Percentiles rank a stretch among this genome's conserved stretches.
phyloP scores from a whole-genome alignment of 1,140 invertebrate species.

The Rhagoletis pomonella region DNA sequence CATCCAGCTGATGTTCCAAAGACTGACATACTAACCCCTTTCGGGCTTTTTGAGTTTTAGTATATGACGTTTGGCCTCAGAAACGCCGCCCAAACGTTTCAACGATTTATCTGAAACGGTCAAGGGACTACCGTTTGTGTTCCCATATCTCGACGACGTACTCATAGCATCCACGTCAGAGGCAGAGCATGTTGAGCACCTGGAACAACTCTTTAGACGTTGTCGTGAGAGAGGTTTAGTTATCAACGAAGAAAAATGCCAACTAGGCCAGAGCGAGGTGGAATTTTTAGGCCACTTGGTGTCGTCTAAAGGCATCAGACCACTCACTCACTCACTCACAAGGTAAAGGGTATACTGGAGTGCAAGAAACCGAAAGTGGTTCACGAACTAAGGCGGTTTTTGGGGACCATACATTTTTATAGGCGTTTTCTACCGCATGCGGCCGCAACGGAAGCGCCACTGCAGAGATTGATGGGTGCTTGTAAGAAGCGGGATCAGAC shows the following conservation, averaged over 20 bases:
- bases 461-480: background rate
- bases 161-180: slow-evolving; percentile 58
- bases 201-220: slow-evolving; percentile 58
- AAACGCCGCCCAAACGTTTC: slow-evolving; percentile 73
- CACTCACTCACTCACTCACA: background rate
- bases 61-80: slow-evolving; percentile 71
- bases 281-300: slow-evolving; percentile 58
- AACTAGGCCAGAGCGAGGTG: slow-evolving; percentile 61
- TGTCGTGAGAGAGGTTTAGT: slow-evolving; percentile 54
- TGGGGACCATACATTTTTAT: slow-evolving; percentile 18
- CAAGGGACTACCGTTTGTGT: slow-evolving; percentile 67
- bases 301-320: background rate
- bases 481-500: slow-evolving; percentile 24
- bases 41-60: slow-evolving; percentile 72
- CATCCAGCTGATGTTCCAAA: slow-evolving; percentile 65
- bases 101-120: slow-evolving; percentile 75
- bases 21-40: slow-evolving; percentile 70
- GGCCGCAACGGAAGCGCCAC: background rate
- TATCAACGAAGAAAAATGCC: slow-evolving; percentile 64
- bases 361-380: background rate
- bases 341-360: background rate
- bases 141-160: slow-evolving; percentile 75
- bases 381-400: background rate
- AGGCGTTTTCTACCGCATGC: slow-evolving; percentile 14
- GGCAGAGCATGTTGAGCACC: too few relatives aligned